Evolutionary conservation across 1,140 invertebrate species (phyloP).

Genomic region (Kradibia gibbosae): DNA sequence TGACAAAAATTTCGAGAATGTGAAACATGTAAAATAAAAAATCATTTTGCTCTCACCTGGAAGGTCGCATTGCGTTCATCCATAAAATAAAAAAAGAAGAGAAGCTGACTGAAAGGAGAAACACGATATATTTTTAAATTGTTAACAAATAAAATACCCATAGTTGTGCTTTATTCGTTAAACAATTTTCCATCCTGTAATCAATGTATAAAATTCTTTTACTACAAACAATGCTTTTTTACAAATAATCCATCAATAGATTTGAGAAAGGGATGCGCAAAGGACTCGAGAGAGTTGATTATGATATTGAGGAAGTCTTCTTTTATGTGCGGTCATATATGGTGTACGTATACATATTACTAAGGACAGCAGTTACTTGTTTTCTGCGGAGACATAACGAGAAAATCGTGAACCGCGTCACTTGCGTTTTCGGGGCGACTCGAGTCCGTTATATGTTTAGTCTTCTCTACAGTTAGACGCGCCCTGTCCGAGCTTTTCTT

Average conservation of each 20-base stretch:
- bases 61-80: background rate
- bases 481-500: background rate
- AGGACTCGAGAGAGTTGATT: constrained; percentile 50
- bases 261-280: background rate
- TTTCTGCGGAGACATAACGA: background rate
- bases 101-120: too few relatives aligned
- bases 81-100: too few relatives aligned
- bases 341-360: background rate
- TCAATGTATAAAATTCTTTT: background rate
- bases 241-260: background rate
- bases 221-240: background rate
- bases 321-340: constrained; percentile 51
- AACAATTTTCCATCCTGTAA: background rate
- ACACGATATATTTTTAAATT: background rate
- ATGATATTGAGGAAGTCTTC: constrained; percentile 61
- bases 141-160: background rate
- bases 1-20: background rate
- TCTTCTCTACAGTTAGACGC: constrained; percentile 4
- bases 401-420: background rate
- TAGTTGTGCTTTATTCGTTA: too few relatives aligned
- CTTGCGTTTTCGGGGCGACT: constrained; percentile 25
- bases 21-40: background rate
- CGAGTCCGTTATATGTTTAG: constrained; percentile 48
- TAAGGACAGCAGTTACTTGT: constrained; percentile 18
- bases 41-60: background rate